Conservation (phyloP, 2,113 vertebrate genomes). For the Neotragus moschatus region DNA sequence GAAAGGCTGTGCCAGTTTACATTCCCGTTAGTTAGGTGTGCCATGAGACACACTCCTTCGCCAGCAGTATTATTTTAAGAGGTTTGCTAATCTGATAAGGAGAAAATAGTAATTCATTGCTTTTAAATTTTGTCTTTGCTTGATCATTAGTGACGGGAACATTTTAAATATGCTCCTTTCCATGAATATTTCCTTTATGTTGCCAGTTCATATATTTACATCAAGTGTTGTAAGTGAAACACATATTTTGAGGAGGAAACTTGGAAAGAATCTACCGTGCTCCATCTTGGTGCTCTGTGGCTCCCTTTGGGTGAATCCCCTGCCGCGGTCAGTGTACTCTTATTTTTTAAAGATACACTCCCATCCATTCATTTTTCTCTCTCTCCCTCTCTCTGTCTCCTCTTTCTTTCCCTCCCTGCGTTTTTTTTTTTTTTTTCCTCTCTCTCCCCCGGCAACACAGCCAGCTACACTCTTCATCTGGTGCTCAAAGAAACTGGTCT, state of each 20-base stretch:
- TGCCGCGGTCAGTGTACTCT: background rate
- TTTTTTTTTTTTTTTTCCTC: background rate
- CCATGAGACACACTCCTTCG: background rate
- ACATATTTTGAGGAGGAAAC: background rate
- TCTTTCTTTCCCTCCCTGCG: too few relatives aligned
- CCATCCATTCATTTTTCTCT: background rate
- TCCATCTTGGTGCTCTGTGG: background rate
- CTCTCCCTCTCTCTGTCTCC: fast-evolving
- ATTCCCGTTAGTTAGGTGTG: background rate
- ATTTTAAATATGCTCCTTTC: background rate
- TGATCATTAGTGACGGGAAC: background rate
- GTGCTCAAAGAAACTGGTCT: background rate
- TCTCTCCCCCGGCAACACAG: background rate
- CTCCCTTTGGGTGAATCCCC: background rate
- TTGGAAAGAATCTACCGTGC: background rate
- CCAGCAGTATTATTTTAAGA: background rate
- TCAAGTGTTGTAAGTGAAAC: background rate
- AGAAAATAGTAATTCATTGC: background rate
- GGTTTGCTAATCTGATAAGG: background rate
- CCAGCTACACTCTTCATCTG: background rate
- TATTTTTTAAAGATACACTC: background rate
- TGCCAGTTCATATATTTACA: too few relatives aligned
- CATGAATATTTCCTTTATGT: background rate
- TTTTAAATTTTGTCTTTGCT: background rate
- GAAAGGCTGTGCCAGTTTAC: background rate